A percentile compares a stretch with the other conserved stretches of the same genome.
Conservation (phyloP, 2,888 invertebrate genomes). For the Perithous albicinctus region DNA sequence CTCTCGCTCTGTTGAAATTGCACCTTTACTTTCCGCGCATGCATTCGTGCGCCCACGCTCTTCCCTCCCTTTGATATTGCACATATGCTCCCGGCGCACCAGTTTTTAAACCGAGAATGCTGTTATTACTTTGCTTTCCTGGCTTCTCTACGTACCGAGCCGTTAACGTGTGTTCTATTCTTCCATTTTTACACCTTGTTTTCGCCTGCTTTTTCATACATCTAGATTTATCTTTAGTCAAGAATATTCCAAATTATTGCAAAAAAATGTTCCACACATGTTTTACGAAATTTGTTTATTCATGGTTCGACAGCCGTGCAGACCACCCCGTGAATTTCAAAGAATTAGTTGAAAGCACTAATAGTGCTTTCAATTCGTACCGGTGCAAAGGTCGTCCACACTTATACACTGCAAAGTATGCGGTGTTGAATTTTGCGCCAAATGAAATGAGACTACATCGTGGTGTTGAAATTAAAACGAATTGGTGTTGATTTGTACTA, state of each 20-base stretch:
- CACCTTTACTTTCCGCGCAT: conserved; percentile 50
- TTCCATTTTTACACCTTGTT: not conserved
- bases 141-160: conserved; percentile 19
- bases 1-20: conserved; percentile 47
- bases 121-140: conserved; percentile 34
- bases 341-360: too few species aligned
- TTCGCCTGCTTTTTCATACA: not conserved
- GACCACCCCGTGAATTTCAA: not conserved
- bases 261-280: not conserved
- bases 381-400: too few species aligned
- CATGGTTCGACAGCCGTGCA: not conserved
- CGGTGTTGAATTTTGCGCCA: too few species aligned
- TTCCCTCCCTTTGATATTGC: conserved; percentile 44
- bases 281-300: not conserved
- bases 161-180: conserved; percentile 9
- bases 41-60: conserved; percentile 59
- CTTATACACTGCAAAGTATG: too few species aligned
- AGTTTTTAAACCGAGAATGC: conserved; percentile 41
- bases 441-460: too few species aligned
- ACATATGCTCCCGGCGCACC: conserved; percentile 36
- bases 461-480: too few species aligned
- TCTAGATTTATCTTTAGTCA: not conserved
- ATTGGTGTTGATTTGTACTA: too few species aligned
- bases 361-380: too few species aligned
- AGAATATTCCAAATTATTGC: not conserved